Percentiles rank a stretch among this genome's conserved stretches.
phyloP scores from a whole-genome alignment of 1,140 invertebrate genomes.

The Drosophila ogumai region DNA sequence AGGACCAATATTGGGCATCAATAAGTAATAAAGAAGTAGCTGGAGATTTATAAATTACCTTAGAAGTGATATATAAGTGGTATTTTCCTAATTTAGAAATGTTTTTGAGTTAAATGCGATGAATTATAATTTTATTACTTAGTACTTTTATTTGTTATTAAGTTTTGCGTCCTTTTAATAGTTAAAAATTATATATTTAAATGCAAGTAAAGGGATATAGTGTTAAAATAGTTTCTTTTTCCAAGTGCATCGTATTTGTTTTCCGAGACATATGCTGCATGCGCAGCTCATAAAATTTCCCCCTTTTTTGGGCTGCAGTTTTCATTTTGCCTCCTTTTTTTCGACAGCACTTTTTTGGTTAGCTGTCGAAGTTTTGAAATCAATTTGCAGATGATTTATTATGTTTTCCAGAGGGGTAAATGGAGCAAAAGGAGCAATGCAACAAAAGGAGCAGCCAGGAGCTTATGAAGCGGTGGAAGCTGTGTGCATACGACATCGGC shows the following conservation, averaged over 20 bases:
- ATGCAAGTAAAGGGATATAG: not conserved
- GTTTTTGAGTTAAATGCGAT: too few relatives aligned
- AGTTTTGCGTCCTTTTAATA: not conserved
- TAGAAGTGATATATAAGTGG: too few relatives aligned
- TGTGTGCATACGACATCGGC: slow-evolving; percentile 68
- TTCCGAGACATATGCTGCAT: slow-evolving; percentile 45
- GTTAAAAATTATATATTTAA: not conserved
- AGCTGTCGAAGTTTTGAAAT: slow-evolving; percentile 76
- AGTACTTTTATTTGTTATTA: not conserved
- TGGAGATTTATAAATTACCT: too few relatives aligned
- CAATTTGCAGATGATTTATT: slow-evolving; percentile 84
- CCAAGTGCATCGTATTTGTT: slow-evolving; percentile 22
- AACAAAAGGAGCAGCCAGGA: slow-evolving; percentile 9
- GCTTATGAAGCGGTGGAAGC: slow-evolving; percentile 12
- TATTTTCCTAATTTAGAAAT: too few relatives aligned
- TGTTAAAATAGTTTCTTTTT: not conserved
- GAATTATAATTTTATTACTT: too few relatives aligned
- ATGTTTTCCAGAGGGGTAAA: slow-evolving; percentile 42
- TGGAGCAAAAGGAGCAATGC: not conserved
- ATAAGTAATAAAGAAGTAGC: not conserved
- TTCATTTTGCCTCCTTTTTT: slow-evolving; percentile 40
- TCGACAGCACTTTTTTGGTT: slow-evolving; percentile 52
- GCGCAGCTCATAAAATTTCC: slow-evolving; percentile 57
- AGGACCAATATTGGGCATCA: not conserved
- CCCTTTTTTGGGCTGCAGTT: slow-evolving; percentile 30